Evolutionary conservation across 2,888 invertebrate genomes (phyloP).

Genomic region (Andrena chrysosceles): DNA sequence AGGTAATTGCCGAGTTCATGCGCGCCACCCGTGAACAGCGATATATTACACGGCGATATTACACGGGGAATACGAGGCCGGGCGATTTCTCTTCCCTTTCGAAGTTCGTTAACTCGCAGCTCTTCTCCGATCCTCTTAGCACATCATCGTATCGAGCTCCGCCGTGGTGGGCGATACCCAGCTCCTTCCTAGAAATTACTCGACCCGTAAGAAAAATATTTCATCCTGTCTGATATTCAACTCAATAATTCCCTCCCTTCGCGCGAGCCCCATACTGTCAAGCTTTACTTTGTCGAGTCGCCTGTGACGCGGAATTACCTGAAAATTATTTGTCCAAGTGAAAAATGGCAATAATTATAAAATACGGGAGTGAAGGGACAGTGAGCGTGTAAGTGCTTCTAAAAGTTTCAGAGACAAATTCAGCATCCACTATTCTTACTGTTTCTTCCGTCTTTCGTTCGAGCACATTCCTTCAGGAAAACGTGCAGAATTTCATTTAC

Average conservation of each 20-base stretch:
- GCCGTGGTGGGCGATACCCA: constrained; percentile 3
- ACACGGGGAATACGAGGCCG: constrained; percentile 34
- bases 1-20: constrained; percentile 73
- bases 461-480: too few relatives aligned
- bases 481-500: too few relatives aligned
- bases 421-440: too few relatives aligned
- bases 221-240: neutral
- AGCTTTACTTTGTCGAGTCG: neutral
- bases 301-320: neutral
- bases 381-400: too few relatives aligned
- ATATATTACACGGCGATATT: constrained; percentile 48
- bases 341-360: too few relatives aligned
- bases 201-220: constrained; percentile 14
- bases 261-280: neutral
- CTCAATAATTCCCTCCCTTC: neutral
- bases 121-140: constrained; percentile 4
- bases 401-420: too few relatives aligned
- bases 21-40: constrained; percentile 45
- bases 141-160: constrained; percentile 22
- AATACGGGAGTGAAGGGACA: too few relatives aligned
- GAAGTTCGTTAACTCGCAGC: constrained; percentile 41
- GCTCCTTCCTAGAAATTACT: constrained; percentile 19
- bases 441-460: too few relatives aligned
- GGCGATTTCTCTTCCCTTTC: constrained; percentile 44
- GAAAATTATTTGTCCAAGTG: neutral